phyloP scores from a whole-genome alignment of 92 coral and sea anemone genomes.

The Porites divaricata region DNA sequence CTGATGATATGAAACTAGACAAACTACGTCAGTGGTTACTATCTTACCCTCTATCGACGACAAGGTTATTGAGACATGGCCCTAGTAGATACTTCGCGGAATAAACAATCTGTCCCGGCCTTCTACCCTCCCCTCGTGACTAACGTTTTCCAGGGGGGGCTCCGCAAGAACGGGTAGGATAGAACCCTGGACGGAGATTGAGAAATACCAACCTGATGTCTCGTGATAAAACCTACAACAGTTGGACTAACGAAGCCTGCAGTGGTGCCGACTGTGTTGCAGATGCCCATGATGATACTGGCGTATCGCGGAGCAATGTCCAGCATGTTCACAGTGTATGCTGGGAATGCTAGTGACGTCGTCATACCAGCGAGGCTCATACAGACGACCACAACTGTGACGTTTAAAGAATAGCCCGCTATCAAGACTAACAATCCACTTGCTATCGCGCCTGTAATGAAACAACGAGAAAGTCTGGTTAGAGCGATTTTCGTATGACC shows the following conservation, averaged over 20 bases:
- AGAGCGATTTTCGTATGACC: no score
- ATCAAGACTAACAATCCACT: conserved; percentile 77
- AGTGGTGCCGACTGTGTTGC: conserved; percentile 89
- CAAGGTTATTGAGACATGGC: no score
- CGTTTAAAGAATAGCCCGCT: conserved; percentile 84
- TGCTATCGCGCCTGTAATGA: conserved; percentile 65
- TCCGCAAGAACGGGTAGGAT: background rate
- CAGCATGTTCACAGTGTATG: conserved; percentile 96
- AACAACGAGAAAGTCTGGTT: background rate
- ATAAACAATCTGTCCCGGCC: no score
- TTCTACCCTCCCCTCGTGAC: no score
- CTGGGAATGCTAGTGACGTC: conserved; percentile 90
- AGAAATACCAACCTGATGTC: conserved; percentile 71
- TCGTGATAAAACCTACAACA: conserved; percentile 90
- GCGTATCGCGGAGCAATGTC: conserved; percentile 96
- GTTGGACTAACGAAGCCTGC: conserved; percentile 97
- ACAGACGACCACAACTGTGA: conserved; percentile 74
- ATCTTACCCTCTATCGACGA: no score
- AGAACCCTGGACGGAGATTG: background rate
- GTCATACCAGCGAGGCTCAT: conserved; percentile 91
- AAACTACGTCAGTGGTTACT: no score
- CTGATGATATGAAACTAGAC: no score
- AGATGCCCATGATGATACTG: conserved; percentile 92
- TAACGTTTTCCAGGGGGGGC: no score
- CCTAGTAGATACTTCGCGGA: no score